Base-by-base conservation (phyloP, 1,140 invertebrate species). In the Melipona quadrifasciata region DNA sequence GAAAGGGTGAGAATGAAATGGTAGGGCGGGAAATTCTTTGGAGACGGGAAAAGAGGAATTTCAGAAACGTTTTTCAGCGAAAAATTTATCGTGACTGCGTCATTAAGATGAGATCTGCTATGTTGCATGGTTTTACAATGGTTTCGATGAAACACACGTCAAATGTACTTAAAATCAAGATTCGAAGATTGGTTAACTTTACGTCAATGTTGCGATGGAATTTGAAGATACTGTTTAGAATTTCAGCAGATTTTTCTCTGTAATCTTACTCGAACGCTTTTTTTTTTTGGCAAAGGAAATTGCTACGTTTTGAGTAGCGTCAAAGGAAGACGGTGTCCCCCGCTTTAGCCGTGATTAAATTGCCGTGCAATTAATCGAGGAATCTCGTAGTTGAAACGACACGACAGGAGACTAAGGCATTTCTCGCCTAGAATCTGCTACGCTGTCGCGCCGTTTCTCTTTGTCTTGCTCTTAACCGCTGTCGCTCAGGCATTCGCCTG, bases 311-410 rank as follows among this genome's bases (percentile, higher is more conserved):
- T 47, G 5, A 11, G 17, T 34, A 34, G 12, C 58, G 74, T 78
- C 51, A 61, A 65, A 81, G 75, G 67, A 71, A 64, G 27, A 55
- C 55, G 75, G 78, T 67, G 61, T n/a, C 0, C 5, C 11, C 51
- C 71, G 58, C 74, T 84, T 65, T 74, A 80, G 80, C 83, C 85
- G 85, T 76, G 91, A 91, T 89, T 81, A 86, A 91, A 88, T 92
- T 91, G 90, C 80, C 86, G 81, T 80, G 82, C 71, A 87, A 89
- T 92, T 91, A 86, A 86, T 79, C 80, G 85, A 86, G 85, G 74
- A 87, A 86, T 82, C 73, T 34, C 70, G 57, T 57, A 77, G 71
- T 77, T 76, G 64, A 65, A 76, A 87, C 87, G 89, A 86, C 86
- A 47, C 39, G 39, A 47, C 39, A 47, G 82, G 85, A 82, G 85